Percentiles rank a stretch among this genome's conserved stretches.
phyloP scores from a whole-genome alignment of 1,140 invertebrate genomes.

The Cydia fagiglandana region DNA sequence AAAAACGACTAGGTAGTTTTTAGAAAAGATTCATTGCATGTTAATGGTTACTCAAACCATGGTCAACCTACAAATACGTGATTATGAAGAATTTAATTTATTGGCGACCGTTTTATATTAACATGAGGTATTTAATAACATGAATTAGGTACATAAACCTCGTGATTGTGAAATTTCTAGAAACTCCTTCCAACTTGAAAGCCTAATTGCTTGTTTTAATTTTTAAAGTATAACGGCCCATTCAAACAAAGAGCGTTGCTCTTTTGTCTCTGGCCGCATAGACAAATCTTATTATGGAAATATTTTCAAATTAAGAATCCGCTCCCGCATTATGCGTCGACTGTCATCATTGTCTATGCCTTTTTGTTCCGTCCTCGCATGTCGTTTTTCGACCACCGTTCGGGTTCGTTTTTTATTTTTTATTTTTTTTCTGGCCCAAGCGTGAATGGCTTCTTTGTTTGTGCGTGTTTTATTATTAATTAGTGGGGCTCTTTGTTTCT shows the following conservation, averaged over 20 bases:
- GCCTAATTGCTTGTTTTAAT: conserved; percentile 69
- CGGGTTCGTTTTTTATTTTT: conserved; percentile 69
- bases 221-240: conserved; percentile 71
- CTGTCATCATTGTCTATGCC: conserved; percentile 78
- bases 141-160: background rate
- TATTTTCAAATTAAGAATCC: conserved; percentile 78
- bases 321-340: conserved; percentile 77
- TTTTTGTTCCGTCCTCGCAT: conserved; percentile 76
- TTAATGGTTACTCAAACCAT: no score
- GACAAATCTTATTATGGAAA: conserved; percentile 79
- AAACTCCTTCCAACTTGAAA: conserved; percentile 14
- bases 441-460: conserved; percentile 78
- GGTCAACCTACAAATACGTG: no score
- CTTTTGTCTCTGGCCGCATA: conserved; percentile 74
- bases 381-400: conserved; percentile 78
- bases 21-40: no score
- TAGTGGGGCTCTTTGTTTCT: conserved; percentile 77
- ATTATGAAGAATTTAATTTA: no score
- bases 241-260: conserved; percentile 66
- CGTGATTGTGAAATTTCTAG: background rate
- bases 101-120: no score
- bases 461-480: conserved; percentile 79
- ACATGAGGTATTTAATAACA: no score
- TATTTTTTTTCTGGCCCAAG: conserved; percentile 73
- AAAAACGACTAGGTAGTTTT: no score